These are phyloP conservation scores for Leptatherina wallacei DNA, from an alignment of 2,797 vertebrate genomes.

Conservation along the genomic window DNA sequence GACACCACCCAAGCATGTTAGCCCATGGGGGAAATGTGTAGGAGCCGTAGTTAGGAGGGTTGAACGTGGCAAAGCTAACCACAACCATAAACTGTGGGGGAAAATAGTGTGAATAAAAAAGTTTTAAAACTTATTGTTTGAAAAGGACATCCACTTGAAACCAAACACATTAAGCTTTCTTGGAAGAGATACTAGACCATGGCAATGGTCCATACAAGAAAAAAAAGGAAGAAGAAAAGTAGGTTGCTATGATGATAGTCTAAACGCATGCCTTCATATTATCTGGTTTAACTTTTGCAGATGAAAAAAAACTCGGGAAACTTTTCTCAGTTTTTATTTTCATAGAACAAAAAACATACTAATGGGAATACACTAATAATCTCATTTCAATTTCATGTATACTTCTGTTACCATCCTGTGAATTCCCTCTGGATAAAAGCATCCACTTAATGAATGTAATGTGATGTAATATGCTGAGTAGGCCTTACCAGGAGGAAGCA, in stretches of 20 bases:
- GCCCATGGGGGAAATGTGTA: slow-evolving; percentile 91
- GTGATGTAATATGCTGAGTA: neutral
- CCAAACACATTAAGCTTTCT: neutral
- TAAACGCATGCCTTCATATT: no score
- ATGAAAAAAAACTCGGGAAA: no score
- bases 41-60: slow-evolving; percentile 87
- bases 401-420: no score
- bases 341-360: neutral
- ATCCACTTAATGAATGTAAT: no score
- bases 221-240: neutral
- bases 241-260: no score
- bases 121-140: neutral
- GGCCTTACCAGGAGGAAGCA: slow-evolving; percentile 90
- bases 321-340: no score
- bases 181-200: neutral
- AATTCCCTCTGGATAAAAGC: no score
- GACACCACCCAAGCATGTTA: slow-evolving; percentile 88
- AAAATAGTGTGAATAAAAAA: no score
- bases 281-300: no score
- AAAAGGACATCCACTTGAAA: neutral
- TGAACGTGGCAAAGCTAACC: slow-evolving; percentile 89
- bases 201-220: neutral
- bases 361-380: neutral
- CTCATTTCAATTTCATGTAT: neutral
- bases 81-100: slow-evolving; percentile 88